Evolutionary conservation across 2,113 vertebrate genomes (phyloP).

Genomic region (Gadus macrocephalus): DNA sequence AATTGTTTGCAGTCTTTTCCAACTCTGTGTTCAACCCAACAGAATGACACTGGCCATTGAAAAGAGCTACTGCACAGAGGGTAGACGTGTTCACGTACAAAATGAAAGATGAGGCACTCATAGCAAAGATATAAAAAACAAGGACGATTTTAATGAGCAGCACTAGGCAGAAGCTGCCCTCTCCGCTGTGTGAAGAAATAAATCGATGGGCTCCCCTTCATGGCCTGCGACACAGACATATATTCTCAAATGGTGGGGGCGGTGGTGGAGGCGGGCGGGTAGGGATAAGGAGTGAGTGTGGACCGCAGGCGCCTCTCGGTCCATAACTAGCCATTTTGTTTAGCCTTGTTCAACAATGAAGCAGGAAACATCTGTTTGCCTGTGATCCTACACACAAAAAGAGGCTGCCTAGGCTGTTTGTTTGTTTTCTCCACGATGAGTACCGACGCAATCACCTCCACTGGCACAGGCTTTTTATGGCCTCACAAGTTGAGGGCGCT

Average conservation of each 20-base stretch:
- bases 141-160: too few relatives aligned
- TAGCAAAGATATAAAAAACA: too few relatives aligned
- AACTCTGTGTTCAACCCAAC: too few relatives aligned
- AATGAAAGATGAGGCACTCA: too few relatives aligned
- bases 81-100: too few relatives aligned
- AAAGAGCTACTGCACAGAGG: too few relatives aligned
- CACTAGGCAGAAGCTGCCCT: too few relatives aligned
- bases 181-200: too few relatives aligned
- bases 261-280: conserved; percentile 8
- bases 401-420: conserved; percentile 30
- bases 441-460: not conserved
- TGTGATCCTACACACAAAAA: conserved; percentile 41
- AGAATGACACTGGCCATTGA: too few relatives aligned
- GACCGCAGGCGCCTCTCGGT: conserved; percentile 44
- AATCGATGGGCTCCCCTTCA: too few relatives aligned
- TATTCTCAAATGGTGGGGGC: not conserved
- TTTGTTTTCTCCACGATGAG: not conserved
- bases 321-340: conserved; percentile 55
- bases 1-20: too few relatives aligned
- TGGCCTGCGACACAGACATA: too few relatives aligned
- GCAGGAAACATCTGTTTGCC: conserved; percentile 68
- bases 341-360: conserved; percentile 61
- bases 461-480: not conserved
- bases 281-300: not conserved
- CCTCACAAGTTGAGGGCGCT: not conserved